Base-by-base conservation (phyloP, 2,113 vertebrate species). In the Dromas ardeola region DNA sequence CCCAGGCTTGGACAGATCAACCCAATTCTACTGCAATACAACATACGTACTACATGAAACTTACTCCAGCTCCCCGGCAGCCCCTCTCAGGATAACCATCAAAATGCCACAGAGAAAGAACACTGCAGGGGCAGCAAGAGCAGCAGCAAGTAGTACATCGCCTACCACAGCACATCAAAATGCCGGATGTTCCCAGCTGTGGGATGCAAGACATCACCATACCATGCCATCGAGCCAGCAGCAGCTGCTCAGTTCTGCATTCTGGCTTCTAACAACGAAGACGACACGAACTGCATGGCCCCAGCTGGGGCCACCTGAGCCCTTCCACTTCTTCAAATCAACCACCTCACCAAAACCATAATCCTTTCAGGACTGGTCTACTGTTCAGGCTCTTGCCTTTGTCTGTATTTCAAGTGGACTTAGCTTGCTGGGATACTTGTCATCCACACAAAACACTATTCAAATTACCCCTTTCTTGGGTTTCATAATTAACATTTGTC, bases 401-500 rank as follows among this genome's bases (percentile, higher is more conserved):
- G 43, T 70, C 61, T 82, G 14, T 29, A 53, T 71, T 77, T 63
- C 63, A 50, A 70, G 26, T 2, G 2, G 12, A 43, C 40, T 86
- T 36, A 43, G 19, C 36, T 81, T 55, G 32, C n/a, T 40, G 36
- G 22, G 45, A 74, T 36, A 65, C 21, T 90, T 63, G 45, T 45
- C 17, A 81, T 1, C 2, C 2, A 88, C 38, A 81, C 10, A 89
- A 72, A 72, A 56, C 13, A 32, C 30, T n/a, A 79, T 1, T 13
- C 59, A 56, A 79, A 94, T 84, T 42, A 95, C 25, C 81, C n/a
- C 38, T 59, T 78, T 67, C 67, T 79, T 81, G 30, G 9, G 38
- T 76, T 90, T 95, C 81, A 87, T 87, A 85, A 95, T 87, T 85
- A 89, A 72, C 20, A 49, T 91, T 91, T 95, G 30, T 80, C 49